Percentiles rank a stretch among this genome's conserved stretches.
These are phyloP conservation scores for Australoheros scitulus DNA, from an alignment of 2,113 vertebrate genomes.

Conservation along the genomic window DNA sequence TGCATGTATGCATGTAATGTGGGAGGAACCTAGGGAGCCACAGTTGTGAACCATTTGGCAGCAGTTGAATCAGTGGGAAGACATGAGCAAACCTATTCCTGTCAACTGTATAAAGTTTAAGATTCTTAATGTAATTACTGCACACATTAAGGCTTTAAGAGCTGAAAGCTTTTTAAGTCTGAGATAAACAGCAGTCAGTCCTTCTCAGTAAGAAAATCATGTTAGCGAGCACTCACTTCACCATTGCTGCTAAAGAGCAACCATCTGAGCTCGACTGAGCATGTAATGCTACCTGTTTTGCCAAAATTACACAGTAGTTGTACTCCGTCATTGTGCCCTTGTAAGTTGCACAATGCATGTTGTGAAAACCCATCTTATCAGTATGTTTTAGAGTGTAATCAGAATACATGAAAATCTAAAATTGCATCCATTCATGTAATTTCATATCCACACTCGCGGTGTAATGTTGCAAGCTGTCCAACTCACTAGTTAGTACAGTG, in stretches of 20 bases:
- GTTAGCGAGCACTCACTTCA: neutral
- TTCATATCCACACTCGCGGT: neutral
- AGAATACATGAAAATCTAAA: neutral
- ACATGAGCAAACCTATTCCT: neutral
- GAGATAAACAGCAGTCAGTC: neutral
- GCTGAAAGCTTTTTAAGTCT: neutral
- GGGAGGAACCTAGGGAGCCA: neutral
- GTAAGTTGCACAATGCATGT: neutral
- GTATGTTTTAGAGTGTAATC: neutral
- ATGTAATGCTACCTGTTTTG: neutral
- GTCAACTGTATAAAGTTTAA: neutral
- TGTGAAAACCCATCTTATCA: neutral
- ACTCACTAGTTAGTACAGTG: neutral
- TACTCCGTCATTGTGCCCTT: neutral
- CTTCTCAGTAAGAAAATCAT: neutral
- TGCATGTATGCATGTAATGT: neutral
- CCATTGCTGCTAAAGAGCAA: neutral
- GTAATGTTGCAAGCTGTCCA: neutral
- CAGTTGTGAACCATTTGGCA: constrained; percentile 1
- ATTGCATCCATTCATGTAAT: neutral
- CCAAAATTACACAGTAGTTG: accelerated
- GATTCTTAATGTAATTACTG: neutral
- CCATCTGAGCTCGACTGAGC: neutral
- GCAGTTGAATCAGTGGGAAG: neutral
- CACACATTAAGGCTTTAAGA: neutral